Evolutionary conservation across 23 tunicate genomes (phyloP), one percentile per base, ranked within the genome.

Genomic region (Trididemnum miniatum): DNA sequence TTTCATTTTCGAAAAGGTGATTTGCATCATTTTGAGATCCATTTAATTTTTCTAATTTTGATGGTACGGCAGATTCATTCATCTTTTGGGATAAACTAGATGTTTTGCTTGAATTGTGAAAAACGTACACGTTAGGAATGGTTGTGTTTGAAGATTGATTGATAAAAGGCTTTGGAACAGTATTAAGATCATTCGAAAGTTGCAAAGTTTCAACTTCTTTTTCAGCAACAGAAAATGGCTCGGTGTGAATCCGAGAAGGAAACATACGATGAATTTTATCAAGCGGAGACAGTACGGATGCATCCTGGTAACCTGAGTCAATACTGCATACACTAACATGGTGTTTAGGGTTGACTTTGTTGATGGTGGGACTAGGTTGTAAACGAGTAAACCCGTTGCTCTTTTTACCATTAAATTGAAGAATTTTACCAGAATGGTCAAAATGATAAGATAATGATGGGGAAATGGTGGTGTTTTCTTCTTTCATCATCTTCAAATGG

Each of bases 261-360:
- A n/a, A n/a, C 9, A 44, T 9, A 44, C 54, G 84, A 30, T 24
- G 20, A 2, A 4, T n/a, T 35, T 81, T 67, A 24, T 86, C 84
- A 3, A 65, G 78, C 1, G 90, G 84, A 40, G 84, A 33, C 1
- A 60, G 67, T 35, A 73, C 36, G 23, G 80, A 79, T 44, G 80
- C 40, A 59, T 64, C 91, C 40, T 87, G 91, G 67, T 87, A 87
- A 1, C 91, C 91, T 22, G 91, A 87, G 38, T 87, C 91, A 24
- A 87, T 87, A 59, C 85, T 80, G 82, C 91, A 87, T 35, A 80
- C 82, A 33, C 91, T 87, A 15, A 36, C 60, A 34, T 81, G 91
- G 3, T 72, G 82, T 33, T 85, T 82, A 9, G 72, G 38, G 37
- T 32, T 62, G 4, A 26, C 29, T 12, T 62, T n/a, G 67, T 62